Conservation (phyloP, 1,140 invertebrate species). For the Semibalanus balanoides region DNA sequence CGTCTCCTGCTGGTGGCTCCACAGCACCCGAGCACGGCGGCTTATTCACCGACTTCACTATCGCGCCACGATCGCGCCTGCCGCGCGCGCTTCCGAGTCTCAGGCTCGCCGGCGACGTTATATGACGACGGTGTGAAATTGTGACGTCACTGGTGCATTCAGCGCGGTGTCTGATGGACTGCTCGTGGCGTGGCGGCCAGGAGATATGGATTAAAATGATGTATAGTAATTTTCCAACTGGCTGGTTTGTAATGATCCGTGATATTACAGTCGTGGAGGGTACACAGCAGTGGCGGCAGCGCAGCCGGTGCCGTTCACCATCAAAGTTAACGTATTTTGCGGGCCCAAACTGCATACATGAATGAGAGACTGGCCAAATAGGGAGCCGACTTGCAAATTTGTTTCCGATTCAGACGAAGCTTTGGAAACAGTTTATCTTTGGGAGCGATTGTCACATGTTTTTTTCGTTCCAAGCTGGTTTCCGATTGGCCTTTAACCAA, state of each 20-base stretch:
- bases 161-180: not conserved
- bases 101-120: too few species aligned
- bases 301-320: not conserved
- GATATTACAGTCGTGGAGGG: not conserved
- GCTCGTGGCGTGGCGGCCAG: not conserved
- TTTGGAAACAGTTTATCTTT: not conserved
- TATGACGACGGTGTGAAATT: not conserved
- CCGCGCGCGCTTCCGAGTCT: too few species aligned
- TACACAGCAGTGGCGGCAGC: not conserved
- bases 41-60: too few species aligned
- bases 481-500: not conserved
- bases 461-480: not conserved
- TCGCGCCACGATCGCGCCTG: too few species aligned
- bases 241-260: not conserved
- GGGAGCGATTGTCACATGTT: not conserved
- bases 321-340: not conserved
- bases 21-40: too few species aligned
- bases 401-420: not conserved
- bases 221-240: not conserved
- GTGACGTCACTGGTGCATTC: not conserved
- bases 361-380: not conserved
- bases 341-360: not conserved
- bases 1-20: too few species aligned
- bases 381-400: not conserved
- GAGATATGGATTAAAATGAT: not conserved